Evolutionary conservation across 1,140 invertebrate genomes (phyloP).

Genomic region (Eumaeus atala): DNA sequence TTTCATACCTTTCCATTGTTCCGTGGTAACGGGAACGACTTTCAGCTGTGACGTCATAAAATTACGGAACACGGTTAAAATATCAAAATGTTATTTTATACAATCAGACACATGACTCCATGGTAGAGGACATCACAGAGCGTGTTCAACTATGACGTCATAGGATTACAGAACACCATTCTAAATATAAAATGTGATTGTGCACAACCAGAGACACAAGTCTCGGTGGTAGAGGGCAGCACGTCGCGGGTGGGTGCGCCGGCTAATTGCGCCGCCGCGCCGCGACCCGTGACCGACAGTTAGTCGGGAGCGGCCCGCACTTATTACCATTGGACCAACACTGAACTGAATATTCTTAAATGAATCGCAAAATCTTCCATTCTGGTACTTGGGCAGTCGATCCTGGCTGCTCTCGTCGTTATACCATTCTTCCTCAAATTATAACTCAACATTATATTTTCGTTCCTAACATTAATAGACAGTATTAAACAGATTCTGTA

Average conservation of each 20-base stretch:
- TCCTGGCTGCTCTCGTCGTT: no score
- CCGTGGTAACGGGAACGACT: no score
- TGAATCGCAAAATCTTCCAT: neutral
- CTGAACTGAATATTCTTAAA: constrained; percentile 10
- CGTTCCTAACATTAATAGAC: no score
- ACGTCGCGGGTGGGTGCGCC: constrained; percentile 38
- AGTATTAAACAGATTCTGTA: no score
- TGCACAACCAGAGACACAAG: constrained; percentile 4
- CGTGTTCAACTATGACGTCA: neutral
- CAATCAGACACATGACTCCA: neutral
- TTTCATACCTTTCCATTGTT: neutral
- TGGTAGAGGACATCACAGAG: constrained; percentile 7
- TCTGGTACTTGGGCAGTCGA: no score
- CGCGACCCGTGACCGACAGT: constrained; percentile 50
- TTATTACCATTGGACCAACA: constrained; percentile 13
- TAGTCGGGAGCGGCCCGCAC: constrained; percentile 33
- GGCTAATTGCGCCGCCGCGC: constrained; percentile 32
- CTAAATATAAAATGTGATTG: constrained; percentile 11
- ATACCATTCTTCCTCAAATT: no score
- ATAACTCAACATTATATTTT: no score
- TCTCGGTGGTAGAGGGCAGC: constrained; percentile 10
- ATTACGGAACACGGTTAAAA: constrained; percentile 1
- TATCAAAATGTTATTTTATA: constrained; percentile 10
- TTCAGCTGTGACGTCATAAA: neutral
- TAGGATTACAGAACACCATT: neutral